Percentiles rank a stretch among this genome's conserved stretches.
These are phyloP conservation scores for Orcinus orca DNA, from an alignment of 2,113 vertebrate genomes.

Conservation along the genomic window DNA sequence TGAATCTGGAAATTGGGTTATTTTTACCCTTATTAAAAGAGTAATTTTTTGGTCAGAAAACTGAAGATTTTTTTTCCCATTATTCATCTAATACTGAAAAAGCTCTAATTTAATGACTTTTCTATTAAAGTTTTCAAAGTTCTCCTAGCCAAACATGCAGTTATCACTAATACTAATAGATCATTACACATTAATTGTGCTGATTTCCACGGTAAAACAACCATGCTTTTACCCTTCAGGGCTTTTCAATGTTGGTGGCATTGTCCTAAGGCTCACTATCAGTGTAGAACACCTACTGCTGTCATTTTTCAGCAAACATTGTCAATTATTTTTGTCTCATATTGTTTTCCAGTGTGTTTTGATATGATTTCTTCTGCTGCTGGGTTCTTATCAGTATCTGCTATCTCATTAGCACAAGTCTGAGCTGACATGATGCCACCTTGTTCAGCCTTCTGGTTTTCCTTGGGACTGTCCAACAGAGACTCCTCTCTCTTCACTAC, in stretches of 20 bases:
- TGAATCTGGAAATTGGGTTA: background rate
- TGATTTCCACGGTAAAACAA: background rate
- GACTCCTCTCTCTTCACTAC: background rate
- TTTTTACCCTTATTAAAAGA: background rate
- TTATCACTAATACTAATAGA: background rate
- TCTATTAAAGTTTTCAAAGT: background rate
- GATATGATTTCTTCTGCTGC: background rate
- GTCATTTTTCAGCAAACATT: background rate
- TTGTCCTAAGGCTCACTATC: background rate
- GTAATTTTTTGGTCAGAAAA: background rate
- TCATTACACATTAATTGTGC: background rate
- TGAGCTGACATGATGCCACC: background rate
- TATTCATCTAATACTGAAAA: background rate
- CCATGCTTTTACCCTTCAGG: background rate
- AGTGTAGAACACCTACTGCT: background rate
- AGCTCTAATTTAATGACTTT: background rate
- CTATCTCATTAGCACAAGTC: conserved; percentile 28
- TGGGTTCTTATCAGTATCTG: background rate
- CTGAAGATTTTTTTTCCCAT: background rate
- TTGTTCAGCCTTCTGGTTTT: background rate
- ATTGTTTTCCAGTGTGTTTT: background rate
- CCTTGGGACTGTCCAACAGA: background rate
- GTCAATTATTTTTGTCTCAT: background rate
- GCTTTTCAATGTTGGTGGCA: background rate
- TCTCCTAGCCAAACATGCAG: background rate